Conservation (phyloP, 2,113 vertebrate genomes). For the Channa argus region DNA sequence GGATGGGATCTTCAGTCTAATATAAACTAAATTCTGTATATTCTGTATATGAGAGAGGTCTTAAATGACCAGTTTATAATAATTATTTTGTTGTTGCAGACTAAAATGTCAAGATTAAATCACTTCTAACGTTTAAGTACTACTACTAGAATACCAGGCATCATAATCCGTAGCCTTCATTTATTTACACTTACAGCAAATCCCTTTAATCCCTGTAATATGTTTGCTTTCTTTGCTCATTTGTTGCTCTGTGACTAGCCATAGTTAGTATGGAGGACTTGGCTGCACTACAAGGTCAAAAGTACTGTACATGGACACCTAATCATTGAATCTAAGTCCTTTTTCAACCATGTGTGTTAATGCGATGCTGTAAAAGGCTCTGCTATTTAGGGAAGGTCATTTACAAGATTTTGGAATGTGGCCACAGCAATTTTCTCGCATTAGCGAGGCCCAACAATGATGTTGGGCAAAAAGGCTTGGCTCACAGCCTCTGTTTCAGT, state of each 20-base stretch:
- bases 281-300: not conserved
- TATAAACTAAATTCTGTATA: not conserved
- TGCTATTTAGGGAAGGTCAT: no score
- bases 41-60: not conserved
- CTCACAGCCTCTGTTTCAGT: no score
- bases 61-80: not conserved
- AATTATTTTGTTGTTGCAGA: no score
- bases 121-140: no score
- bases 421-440: no score
- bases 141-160: not conserved
- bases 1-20: not conserved
- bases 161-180: not conserved
- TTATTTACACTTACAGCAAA: conserved; percentile 18
- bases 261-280: not conserved
- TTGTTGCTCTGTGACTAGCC: not conserved
- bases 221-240: conserved; percentile 27
- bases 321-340: no score
- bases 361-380: no score
- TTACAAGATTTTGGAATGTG: no score
- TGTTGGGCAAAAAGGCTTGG: no score
- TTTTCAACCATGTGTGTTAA: no score
- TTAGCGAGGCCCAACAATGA: no score
- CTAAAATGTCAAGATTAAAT: no score
- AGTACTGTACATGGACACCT: not conserved
- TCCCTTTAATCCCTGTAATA: not conserved